Conservation (phyloP, 2,888 invertebrate genomes). For the Leptogaster cylindrica region DNA sequence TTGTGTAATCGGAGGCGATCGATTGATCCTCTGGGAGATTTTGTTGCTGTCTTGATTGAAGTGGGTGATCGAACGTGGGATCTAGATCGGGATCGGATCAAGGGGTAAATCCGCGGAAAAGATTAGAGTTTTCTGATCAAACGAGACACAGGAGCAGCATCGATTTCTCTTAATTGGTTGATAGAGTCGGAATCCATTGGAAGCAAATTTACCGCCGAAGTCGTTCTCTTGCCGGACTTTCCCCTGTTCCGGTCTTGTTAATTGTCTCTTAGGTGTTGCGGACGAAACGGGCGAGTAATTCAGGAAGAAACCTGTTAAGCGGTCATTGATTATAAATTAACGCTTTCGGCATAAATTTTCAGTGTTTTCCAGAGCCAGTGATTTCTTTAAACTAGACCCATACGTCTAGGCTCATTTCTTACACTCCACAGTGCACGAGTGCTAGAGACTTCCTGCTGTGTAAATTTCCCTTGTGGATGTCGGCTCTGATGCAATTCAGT, state of each 20-base stretch:
- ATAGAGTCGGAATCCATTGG: too few relatives aligned
- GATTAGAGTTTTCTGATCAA: neutral
- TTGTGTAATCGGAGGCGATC: constrained; percentile 17
- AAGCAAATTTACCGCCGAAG: too few relatives aligned
- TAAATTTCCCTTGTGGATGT: constrained; percentile 1
- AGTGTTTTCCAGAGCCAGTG: neutral
- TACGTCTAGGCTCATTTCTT: neutral
- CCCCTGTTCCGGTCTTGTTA: too few relatives aligned
- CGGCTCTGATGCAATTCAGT: neutral
- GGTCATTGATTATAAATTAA: constrained; percentile 34
- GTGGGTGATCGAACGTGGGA: constrained; percentile 10
- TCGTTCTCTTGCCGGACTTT: neutral
- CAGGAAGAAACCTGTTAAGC: constrained; percentile 13
- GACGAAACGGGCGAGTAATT: neutral
- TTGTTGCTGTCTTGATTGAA: constrained; percentile 20
- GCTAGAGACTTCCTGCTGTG: constrained; percentile 11
- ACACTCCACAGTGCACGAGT: neutral
- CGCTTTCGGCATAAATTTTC: neutral
- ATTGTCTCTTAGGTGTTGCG: too few relatives aligned
- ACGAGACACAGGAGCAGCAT: neutral
- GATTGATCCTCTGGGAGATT: neutral
- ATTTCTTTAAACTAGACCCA: neutral
- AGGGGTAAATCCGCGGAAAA: constrained; percentile 27
- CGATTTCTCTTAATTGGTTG: too few relatives aligned
- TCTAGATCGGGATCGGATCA: constrained; percentile 11